phyloP scores from a whole-genome alignment of 2,888 invertebrate genomes.

The Notocelia uddmanniana region DNA sequence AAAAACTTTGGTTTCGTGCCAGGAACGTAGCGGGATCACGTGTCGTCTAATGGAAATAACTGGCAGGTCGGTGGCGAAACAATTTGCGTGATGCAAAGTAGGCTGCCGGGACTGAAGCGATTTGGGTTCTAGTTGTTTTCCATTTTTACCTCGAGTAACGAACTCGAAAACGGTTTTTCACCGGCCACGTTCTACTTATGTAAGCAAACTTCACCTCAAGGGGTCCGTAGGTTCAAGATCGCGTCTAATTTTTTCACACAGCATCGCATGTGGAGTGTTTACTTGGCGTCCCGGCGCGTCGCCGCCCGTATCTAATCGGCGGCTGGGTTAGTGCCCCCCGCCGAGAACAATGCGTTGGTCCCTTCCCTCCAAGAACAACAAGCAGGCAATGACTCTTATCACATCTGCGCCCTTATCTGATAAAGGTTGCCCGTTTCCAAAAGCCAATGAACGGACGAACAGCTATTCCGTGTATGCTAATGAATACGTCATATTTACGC shows the following conservation, averaged over 20 bases:
- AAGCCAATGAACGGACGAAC: conserved; percentile 2
- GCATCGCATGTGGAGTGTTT: conserved; percentile 63
- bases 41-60: conserved; percentile 57
- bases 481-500: conserved; percentile 9
- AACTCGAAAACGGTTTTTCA: not conserved
- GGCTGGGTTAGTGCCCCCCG: conserved; percentile 83
- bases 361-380: conserved; percentile 51
- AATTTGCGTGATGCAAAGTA: conserved; percentile 43
- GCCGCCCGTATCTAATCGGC: conserved; percentile 78
- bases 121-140: conserved; percentile 20
- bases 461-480: not conserved
- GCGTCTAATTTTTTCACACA: conserved; percentile 49
- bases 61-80: conserved; percentile 53
- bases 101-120: conserved; percentile 21
- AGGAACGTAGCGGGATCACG: conserved; percentile 54
- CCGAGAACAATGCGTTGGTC: conserved; percentile 84
- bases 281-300: conserved; percentile 61
- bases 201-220: conserved; percentile 10
- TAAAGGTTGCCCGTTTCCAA: conserved; percentile 14
- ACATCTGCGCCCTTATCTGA: conserved; percentile 38
- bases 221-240: conserved; percentile 21
- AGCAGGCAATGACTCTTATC: conserved; percentile 54
- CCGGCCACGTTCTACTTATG: not conserved
- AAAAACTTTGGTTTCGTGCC: conserved; percentile 62
- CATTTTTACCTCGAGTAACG: conserved; percentile 14